Evolutionary conservation across 2,888 invertebrate genomes (phyloP).

Genomic region (Pachydiplax longipennis): DNA sequence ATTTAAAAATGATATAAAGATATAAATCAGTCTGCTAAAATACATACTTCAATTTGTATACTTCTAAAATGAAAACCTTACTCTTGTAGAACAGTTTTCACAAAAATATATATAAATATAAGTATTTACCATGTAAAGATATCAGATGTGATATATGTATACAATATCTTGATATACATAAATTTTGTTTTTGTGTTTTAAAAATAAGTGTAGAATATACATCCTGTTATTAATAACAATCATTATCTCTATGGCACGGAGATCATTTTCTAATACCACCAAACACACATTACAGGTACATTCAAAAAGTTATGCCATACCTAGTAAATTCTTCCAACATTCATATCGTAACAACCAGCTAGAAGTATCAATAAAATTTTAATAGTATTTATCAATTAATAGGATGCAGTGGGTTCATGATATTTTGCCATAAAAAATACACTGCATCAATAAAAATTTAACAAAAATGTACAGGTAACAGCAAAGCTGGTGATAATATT

Average conservation of each 20-base stretch:
- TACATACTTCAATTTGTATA: not conserved
- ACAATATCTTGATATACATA: conserved; percentile 37
- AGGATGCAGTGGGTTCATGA: conserved; percentile 29
- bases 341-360: conserved; percentile 29
- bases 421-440: conserved; percentile 29
- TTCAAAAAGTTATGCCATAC: conserved; percentile 38
- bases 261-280: conserved; percentile 41
- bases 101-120: conserved; percentile 44
- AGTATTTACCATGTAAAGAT: conserved; percentile 39
- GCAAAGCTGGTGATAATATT: conserved; percentile 37
- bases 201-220: conserved; percentile 40
- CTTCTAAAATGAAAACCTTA: conserved; percentile 42
- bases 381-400: not conserved
- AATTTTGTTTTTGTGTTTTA: conserved; percentile 43
- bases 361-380: conserved; percentile 32
- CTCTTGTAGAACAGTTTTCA: conserved; percentile 38
- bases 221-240: conserved; percentile 41
- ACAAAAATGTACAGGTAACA: conserved; percentile 33
- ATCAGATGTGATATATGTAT: conserved; percentile 42
- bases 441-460: conserved; percentile 24
- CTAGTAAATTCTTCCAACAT: conserved; percentile 4
- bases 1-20: not conserved
- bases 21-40: conserved; percentile 27
- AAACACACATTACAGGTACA: conserved; percentile 34
- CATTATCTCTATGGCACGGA: conserved; percentile 39